Evolutionary conservation across 2,888 invertebrate species (phyloP).

Genomic region (Lasius platythorax): DNA sequence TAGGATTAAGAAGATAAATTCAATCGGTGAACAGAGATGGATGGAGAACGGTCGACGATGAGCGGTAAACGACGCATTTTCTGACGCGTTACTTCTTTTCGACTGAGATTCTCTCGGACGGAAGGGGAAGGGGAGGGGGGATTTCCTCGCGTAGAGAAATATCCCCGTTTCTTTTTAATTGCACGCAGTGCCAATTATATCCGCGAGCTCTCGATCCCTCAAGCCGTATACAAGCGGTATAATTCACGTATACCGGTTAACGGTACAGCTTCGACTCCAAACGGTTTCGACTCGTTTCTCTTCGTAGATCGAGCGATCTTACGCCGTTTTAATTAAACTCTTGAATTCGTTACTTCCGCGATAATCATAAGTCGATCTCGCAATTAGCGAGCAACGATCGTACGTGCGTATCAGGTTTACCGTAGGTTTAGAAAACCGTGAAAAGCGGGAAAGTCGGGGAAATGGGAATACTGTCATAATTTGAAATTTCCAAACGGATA

Average conservation of each 20-base stretch:
- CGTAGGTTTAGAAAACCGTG: neutral
- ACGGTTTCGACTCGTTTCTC: slow-evolving; percentile 27
- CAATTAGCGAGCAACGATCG: slow-evolving; percentile 38
- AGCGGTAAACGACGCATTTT: slow-evolving; percentile 37
- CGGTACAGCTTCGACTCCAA: slow-evolving; percentile 50
- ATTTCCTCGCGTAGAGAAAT: slow-evolving; percentile 12
- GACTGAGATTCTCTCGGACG: slow-evolving; percentile 4
- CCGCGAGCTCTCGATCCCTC: slow-evolving; percentile 45
- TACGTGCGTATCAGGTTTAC: neutral
- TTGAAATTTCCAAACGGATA: neutral
- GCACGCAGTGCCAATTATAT: slow-evolving; percentile 45
- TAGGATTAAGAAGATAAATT: slow-evolving; percentile 1
- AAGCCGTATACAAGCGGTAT: slow-evolving; percentile 12
- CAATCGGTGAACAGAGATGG: neutral
- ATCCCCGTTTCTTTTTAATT: slow-evolving; percentile 43
- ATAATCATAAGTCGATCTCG: slow-evolving; percentile 45
- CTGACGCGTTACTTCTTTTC: slow-evolving; percentile 27
- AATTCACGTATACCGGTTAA: slow-evolving; percentile 43
- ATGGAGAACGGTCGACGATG: neutral
- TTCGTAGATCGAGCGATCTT: neutral
- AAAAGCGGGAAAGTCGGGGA: slow-evolving; percentile 8
- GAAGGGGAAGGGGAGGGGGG: neutral
- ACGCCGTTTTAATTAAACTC: slow-evolving; percentile 42
- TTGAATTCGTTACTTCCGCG: slow-evolving; percentile 33
- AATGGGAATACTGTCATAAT: neutral